Evolutionary conservation across 2,888 invertebrate species (phyloP), one percentile per base, ranked within the genome.

Genomic region (Asteroscopus sphinx): DNA sequence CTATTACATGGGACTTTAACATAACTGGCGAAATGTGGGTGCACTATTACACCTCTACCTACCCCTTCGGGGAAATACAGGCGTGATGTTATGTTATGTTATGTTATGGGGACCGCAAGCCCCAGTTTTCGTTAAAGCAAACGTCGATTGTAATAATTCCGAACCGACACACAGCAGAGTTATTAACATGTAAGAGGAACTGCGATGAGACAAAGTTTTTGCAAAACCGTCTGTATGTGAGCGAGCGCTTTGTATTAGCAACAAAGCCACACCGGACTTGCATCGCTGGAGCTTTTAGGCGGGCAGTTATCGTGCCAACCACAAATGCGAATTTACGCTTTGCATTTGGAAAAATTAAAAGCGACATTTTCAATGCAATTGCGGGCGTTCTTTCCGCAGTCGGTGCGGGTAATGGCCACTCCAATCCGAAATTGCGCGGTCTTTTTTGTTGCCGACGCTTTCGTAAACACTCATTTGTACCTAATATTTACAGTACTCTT

Each of bases 311-410:
- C 87, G 86, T 88, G 80, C 86, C 86, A 81, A 73, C 87, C 87
- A 80, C 92, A 91, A 91, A 92, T 87, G 87, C 82, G 85, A 91
- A 92, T 90, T 91, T 91, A 88, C 87, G 87, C 90, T 93, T 91
- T 90, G 90, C 88, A 89, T 91, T 92, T 90, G 83, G 89, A 90
- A 91, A 92, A 92, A 92, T 91, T 91, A 91, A 92, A 93, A 92
- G 90, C 90, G 87, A 89, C 92, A 87, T 90, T 93, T 90, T 88
- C 86, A 90, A 91, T 91, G 92, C 89, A 88, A 91, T 92, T 89
- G 87, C 87, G 81, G 90, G 80, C 87, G 87, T 87, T 90, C 88
- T 89, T 89, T 88, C 82, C 83, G 81, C 88, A 88, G 90, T 85
- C 88, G 84, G 87, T 84, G 86, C 83, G 85, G 84, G 88, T 92